phyloP scores from a whole-genome alignment of 2,888 invertebrate genomes.

The Nemurella pictetii region DNA sequence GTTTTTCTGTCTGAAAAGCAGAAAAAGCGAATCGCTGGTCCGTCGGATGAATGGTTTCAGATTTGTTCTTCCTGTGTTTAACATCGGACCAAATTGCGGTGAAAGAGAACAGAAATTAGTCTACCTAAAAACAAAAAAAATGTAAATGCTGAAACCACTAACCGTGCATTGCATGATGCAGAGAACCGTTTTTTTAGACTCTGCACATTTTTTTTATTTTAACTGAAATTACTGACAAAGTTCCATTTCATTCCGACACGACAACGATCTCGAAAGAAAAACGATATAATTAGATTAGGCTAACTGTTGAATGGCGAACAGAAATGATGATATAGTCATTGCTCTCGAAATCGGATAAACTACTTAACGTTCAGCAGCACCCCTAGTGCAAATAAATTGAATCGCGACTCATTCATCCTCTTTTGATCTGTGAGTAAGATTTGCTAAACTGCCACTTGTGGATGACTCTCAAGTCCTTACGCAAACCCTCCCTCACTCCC shows the following conservation, averaged over 20 bases:
- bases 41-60: constrained; percentile 1
- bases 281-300: neutral
- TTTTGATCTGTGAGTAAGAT: constrained; percentile 37
- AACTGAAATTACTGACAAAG: neutral
- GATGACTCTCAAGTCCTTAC: no score
- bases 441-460: constrained; percentile 36
- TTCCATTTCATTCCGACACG: neutral
- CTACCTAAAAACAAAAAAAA: neutral
- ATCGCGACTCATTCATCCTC: constrained; percentile 11
- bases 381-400: constrained; percentile 26
- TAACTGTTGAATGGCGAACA: neutral
- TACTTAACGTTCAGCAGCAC: neutral
- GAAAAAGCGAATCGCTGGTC: neutral
- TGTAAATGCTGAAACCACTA: neutral
- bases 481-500: constrained; percentile 30
- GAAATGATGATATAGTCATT: neutral
- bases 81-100: neutral
- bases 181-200: no score
- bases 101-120: neutral
- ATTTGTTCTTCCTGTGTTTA: constrained; percentile 13
- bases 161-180: neutral
- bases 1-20: neutral
- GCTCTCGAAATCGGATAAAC: neutral
- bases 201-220: neutral
- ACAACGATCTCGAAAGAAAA: neutral